phyloP scores from a whole-genome alignment of 37 sponge, comb jelly and placozoan species.

The Dysidea cf. avara region DNA sequence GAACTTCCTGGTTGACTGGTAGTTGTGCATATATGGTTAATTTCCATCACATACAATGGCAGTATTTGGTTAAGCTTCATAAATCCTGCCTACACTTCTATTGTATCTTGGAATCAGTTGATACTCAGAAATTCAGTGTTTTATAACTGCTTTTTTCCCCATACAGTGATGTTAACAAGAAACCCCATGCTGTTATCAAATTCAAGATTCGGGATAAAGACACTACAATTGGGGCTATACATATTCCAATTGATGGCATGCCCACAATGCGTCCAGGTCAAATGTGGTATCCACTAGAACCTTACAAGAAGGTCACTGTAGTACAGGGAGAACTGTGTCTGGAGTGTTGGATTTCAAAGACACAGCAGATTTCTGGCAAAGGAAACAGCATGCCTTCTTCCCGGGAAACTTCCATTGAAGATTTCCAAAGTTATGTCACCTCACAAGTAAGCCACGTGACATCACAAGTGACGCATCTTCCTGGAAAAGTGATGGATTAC shows the following conservation, averaged over 20 bases:
- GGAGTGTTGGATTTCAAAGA: constrained; percentile 39
- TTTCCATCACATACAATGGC: background rate
- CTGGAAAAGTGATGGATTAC: no score
- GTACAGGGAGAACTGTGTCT: constrained; percentile 52
- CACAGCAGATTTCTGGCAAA: constrained; percentile 1
- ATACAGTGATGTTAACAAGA: constrained; percentile 29
- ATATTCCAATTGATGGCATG: constrained; percentile 15
- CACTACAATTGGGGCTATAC: constrained; percentile 57
- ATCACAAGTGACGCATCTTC: no score
- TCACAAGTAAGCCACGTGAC: no score
- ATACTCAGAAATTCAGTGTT: background rate
- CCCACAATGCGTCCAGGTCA: background rate
- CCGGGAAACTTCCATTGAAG: constrained; percentile 12
- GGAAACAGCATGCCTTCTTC: constrained; percentile 16
- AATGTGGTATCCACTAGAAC: constrained; percentile 53
- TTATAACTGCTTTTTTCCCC: background rate
- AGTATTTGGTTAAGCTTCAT: background rate
- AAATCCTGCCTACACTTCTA: no score
- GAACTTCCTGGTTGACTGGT: background rate
- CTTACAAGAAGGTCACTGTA: constrained; percentile 46
- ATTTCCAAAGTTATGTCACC: no score
- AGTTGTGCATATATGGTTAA: background rate
- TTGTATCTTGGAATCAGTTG: background rate
- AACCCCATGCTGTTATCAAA: constrained; percentile 34
- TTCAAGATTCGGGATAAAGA: constrained; percentile 81